These are phyloP conservation scores for Sinocyclocheilus rhinocerous DNA, from an alignment of 2,113 vertebrate species.

Conservation along the genomic window DNA sequence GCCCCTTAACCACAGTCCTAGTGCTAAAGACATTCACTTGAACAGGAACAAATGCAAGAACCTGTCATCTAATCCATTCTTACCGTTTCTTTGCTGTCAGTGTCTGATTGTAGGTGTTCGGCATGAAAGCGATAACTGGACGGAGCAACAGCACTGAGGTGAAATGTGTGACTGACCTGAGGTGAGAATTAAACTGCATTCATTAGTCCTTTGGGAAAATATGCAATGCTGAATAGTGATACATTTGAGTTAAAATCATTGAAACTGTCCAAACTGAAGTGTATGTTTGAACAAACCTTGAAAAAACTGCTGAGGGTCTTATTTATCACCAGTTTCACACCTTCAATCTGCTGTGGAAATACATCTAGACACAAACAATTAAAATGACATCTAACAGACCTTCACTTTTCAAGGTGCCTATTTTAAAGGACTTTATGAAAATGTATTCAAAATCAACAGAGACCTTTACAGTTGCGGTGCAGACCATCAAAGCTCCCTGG, in stretches of 20 bases:
- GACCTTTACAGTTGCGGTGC: constrained; percentile 90
- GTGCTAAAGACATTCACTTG: background rate
- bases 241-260: background rate
- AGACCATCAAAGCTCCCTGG: constrained; percentile 92
- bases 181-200: background rate
- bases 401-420: background rate
- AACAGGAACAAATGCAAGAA: background rate
- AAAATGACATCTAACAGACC: background rate
- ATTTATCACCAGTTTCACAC: constrained; percentile 89
- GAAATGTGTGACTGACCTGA: constrained; percentile 87
- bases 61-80: constrained; percentile 23
- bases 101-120: constrained; percentile 85
- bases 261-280: background rate
- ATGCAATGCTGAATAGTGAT: too few species aligned
- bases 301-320: constrained; percentile 94
- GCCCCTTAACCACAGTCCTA: background rate
- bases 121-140: constrained; percentile 89
- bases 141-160: constrained; percentile 87
- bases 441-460: background rate
- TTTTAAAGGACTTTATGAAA: background rate
- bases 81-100: constrained; percentile 86
- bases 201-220: background rate
- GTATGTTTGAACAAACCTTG: constrained; percentile 76
- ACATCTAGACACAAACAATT: constrained; percentile 76
- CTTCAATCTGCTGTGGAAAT: constrained; percentile 95